Percentiles rank a stretch among this genome's conserved stretches.
Evolutionary conservation across 2,113 vertebrate species (phyloP).

Genomic region (Nannospalax galili): DNA sequence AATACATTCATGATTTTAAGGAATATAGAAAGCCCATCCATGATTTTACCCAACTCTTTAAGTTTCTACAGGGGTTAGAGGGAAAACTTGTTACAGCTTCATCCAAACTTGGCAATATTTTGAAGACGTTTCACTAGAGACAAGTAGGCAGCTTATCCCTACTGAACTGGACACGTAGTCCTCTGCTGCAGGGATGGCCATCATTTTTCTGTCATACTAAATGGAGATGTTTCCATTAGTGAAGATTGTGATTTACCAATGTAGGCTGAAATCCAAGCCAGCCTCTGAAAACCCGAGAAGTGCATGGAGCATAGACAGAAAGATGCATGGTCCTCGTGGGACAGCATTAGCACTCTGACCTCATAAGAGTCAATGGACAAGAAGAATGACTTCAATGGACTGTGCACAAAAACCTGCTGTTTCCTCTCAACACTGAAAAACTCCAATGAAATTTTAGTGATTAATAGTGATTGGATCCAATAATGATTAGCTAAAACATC

Average conservation of each 20-base stretch:
- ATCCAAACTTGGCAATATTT: not conserved
- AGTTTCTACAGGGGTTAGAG: not conserved
- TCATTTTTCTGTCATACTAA: not conserved
- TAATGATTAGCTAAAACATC: conserved; percentile 72
- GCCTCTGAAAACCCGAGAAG: conserved; percentile 21
- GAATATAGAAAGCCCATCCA: not conserved
- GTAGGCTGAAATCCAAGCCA: not conserved
- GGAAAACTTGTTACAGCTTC: not conserved
- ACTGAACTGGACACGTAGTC: not conserved
- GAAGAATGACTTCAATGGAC: conserved; percentile 43
- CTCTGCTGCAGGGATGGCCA: not conserved
- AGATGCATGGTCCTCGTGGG: conserved; percentile 8
- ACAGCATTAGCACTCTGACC: conserved; percentile 57
- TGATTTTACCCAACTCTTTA: not conserved
- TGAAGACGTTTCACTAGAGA: not conserved
- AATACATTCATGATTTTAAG: not conserved
- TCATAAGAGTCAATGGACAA: conserved; percentile 63
- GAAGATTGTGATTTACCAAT: not conserved
- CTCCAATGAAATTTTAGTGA: conserved; percentile 62
- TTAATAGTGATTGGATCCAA: conserved; percentile 69
- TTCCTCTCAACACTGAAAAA: conserved; percentile 68
- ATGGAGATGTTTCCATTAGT: not conserved
- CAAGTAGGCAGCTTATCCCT: not conserved
- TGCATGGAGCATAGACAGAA: not conserved
- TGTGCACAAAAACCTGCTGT: conserved; percentile 63